Conservation (phyloP, 35 echinoderm and acorn worm species). For the Strongylocentrotus purpuratus region DNA sequence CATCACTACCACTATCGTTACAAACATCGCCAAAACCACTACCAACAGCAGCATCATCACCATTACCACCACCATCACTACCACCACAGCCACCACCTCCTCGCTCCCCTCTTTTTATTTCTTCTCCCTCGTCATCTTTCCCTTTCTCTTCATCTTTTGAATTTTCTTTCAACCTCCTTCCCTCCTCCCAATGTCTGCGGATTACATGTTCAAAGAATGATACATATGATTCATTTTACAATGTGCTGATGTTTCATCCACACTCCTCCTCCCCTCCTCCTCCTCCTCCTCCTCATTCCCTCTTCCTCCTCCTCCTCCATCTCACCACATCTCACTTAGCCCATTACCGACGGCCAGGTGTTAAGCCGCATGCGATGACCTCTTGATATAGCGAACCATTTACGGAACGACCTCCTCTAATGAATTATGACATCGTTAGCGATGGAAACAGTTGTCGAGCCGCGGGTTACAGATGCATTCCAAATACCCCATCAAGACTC, state of each 20-base stretch:
- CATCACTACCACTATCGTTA: not conserved
- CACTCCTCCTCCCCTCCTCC: not conserved
- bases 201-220: too few species aligned
- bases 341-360: not conserved
- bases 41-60: not conserved
- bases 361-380: not conserved
- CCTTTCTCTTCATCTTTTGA: too few species aligned
- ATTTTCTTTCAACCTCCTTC: not conserved
- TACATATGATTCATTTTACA: too few species aligned
- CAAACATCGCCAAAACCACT: not conserved
- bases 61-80: not conserved
- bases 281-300: not conserved
- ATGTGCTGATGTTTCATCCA: too few species aligned
- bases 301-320: not conserved
- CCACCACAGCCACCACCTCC: not conserved
- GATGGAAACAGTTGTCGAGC: slow-evolving; percentile 1
- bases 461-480: not conserved
- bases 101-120: too few species aligned
- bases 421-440: slow-evolving; percentile 3
- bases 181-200: not conserved
- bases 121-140: too few species aligned
- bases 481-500: not conserved
- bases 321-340: not conserved
- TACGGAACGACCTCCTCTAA: not conserved
- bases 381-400: not conserved